phyloP scores from a whole-genome alignment of 2,888 invertebrate species.

The Agrenia bidenticulata region DNA sequence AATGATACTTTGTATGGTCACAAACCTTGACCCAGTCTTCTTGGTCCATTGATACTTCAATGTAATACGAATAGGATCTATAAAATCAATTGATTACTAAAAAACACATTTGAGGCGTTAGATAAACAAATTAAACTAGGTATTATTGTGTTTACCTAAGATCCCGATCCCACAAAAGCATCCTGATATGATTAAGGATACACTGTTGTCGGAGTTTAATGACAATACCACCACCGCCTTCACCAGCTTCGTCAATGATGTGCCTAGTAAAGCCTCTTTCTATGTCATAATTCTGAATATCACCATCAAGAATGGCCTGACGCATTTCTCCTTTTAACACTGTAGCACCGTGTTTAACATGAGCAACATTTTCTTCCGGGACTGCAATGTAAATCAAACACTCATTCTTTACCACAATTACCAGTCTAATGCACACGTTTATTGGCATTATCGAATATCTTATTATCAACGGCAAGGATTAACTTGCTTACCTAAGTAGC shows the following conservation, averaged over 20 bases:
- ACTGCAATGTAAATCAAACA: conserved; percentile 60
- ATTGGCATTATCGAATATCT: too few relatives aligned
- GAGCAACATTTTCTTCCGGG: conserved; percentile 90
- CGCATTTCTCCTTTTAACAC: conserved; percentile 89
- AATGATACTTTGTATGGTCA: conserved; percentile 87
- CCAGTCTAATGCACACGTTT: conserved; percentile 12
- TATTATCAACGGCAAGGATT: conserved; percentile 24
- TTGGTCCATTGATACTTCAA: conserved; percentile 85
- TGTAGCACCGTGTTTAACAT: conserved; percentile 74
- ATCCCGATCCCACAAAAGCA: conserved; percentile 94
- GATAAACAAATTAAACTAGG: conserved; percentile 4
- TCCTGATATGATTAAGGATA: conserved; percentile 88
- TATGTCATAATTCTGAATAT: conserved; percentile 82
- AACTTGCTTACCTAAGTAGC: conserved; percentile 66
- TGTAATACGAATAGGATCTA: conserved; percentile 81
- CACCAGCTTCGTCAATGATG: conserved; percentile 69
- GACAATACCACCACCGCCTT: conserved; percentile 68
- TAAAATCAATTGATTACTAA: conserved; percentile 13
- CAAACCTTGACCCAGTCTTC: conserved; percentile 91
- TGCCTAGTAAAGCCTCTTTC: conserved; percentile 90
- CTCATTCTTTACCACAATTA: background rate
- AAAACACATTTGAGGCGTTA: conserved; percentile 3
- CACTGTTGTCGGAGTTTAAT: conserved; percentile 76
- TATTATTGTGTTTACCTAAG: conserved; percentile 55
- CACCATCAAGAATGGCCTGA: conserved; percentile 83